These are phyloP conservation scores for Psix sp. DNA, from an alignment of 1,140 invertebrate species.

Conservation along the genomic window DNA sequence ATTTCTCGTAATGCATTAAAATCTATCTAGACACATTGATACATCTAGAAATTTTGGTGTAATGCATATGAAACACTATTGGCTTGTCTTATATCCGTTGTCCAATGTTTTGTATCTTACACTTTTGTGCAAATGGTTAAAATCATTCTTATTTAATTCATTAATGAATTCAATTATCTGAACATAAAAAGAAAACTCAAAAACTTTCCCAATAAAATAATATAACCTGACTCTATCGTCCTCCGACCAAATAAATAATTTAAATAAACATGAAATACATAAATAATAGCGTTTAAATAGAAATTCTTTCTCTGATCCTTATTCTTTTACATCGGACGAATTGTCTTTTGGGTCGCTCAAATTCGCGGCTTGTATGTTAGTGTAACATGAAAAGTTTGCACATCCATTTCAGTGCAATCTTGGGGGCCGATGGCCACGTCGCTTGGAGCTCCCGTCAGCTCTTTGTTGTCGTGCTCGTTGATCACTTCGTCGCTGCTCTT, in stretches of 20 bases:
- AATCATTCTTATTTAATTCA: too few relatives aligned
- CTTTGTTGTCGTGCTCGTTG: slow-evolving; percentile 60
- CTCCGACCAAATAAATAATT: slow-evolving; percentile 29
- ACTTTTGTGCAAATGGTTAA: too few relatives aligned
- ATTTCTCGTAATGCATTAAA: too few relatives aligned
- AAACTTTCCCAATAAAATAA: too few relatives aligned
- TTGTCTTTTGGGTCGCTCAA: slow-evolving; percentile 27
- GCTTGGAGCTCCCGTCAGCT: slow-evolving; percentile 46
- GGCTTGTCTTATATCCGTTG: slow-evolving; percentile 20
- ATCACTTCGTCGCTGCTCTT: slow-evolving; percentile 66
- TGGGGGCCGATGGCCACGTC: slow-evolving; percentile 68
- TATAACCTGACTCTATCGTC: too few relatives aligned
- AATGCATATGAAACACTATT: slow-evolving; percentile 47
- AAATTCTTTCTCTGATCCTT: background rate
- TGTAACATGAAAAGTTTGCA: slow-evolving; percentile 81
- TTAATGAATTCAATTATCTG: too few relatives aligned
- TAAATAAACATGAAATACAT: slow-evolving; percentile 26
- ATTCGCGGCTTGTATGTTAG: slow-evolving; percentile 83
- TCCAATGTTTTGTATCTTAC: too few relatives aligned
- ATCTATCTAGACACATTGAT: slow-evolving; percentile 46
- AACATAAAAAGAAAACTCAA: too few relatives aligned
- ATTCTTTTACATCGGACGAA: slow-evolving; percentile 20
- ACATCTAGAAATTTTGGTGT: slow-evolving; percentile 54
- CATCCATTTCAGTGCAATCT: slow-evolving; percentile 79
- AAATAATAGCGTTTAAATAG: slow-evolving; percentile 24